phyloP scores from a whole-genome alignment of 1,140 invertebrate genomes.

The Ridgeia piscesae region DNA sequence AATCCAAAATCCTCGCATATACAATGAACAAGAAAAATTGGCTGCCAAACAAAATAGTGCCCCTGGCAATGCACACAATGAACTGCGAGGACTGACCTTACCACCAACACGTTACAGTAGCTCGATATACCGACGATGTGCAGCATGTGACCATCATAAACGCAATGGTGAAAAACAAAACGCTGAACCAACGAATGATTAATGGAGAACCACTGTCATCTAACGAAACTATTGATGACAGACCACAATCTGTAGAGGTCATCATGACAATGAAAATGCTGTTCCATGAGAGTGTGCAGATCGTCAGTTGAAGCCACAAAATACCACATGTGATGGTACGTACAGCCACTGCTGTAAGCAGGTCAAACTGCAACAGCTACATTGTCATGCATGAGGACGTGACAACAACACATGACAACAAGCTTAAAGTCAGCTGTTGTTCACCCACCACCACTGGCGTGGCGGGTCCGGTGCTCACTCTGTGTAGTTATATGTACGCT shows the following conservation, averaged over 20 bases:
- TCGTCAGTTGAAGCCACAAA: conserved; percentile 7
- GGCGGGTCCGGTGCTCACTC: not conserved
- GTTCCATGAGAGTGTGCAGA: conserved; percentile 30
- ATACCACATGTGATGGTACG: not conserved
- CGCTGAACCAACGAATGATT: conserved; percentile 33
- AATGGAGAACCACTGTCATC: conserved; percentile 38
- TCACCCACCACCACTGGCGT: not conserved
- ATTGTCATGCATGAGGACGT: not conserved
- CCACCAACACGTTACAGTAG: not conserved
- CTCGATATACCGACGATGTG: not conserved
- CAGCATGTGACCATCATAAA: conserved; percentile 29
- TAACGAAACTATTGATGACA: conserved; percentile 33
- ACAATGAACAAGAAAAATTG: too few species aligned
- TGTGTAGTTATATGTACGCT: too few species aligned
- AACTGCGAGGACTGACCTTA: not conserved
- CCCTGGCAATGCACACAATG: not conserved
- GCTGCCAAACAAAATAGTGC: too few species aligned
- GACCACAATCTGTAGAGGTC: conserved; percentile 25
- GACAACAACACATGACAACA: too few species aligned
- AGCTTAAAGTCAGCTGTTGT: conserved; percentile 8
- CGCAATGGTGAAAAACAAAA: conserved; percentile 32
- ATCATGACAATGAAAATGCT: not conserved
- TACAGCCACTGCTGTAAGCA: conserved; percentile 8
- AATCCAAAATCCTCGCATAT: too few species aligned
- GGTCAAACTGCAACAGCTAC: not conserved